Conservation (phyloP, 1,140 invertebrate genomes). For the Schlechtendalia chinensis region DNA sequence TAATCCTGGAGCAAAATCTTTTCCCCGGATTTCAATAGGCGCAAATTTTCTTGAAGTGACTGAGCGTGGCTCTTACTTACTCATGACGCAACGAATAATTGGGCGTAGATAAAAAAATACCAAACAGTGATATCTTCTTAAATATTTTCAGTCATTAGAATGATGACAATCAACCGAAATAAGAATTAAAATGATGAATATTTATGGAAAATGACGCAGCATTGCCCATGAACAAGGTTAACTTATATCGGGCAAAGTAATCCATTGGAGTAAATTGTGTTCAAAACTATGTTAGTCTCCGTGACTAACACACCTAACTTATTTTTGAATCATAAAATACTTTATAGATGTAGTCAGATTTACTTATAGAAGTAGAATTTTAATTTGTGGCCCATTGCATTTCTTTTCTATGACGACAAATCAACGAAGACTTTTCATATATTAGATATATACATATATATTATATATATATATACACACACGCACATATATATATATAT, state of each 20-base stretch:
- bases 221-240: neutral
- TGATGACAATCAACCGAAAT: neutral
- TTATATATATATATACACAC: neutral
- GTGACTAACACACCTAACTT: constrained; percentile 19
- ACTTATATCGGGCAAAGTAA: constrained; percentile 8
- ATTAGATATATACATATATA: constrained; percentile 30
- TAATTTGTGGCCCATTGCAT: constrained; percentile 30
- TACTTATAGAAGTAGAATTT: constrained; percentile 37
- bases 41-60: constrained; percentile 4
- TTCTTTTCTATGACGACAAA: constrained; percentile 45
- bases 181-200: neutral
- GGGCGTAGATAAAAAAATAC: constrained; percentile 9
- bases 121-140: constrained; percentile 2
- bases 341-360: constrained; percentile 44
- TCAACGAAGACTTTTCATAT: constrained; percentile 44
- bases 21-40: neutral
- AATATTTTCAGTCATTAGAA: constrained; percentile 10
- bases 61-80: constrained; percentile 1
- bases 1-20: neutral
- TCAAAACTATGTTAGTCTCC: constrained; percentile 22
- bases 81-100: neutral
- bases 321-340: constrained; percentile 17
- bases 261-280: neutral
- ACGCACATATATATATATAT: neutral
- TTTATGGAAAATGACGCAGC: neutral